Evolutionary conservation across 2,113 vertebrate genomes (phyloP).

Genomic region (Anser cygnoides): DNA sequence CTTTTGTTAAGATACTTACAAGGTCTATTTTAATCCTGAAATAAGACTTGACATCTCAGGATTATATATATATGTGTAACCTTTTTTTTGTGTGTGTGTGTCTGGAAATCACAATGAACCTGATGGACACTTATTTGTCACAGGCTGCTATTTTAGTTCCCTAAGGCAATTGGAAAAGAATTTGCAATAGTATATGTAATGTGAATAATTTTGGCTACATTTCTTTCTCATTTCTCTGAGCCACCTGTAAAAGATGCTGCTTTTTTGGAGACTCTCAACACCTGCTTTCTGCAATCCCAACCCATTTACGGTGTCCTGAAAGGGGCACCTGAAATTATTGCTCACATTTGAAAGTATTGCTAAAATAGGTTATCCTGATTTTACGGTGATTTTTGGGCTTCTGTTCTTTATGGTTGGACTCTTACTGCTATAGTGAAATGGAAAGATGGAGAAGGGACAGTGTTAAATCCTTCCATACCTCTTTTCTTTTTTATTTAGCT

Average conservation of each 20-base stretch:
- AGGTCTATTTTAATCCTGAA: slow-evolving; percentile 28
- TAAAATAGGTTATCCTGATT: not conserved
- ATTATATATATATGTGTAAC: slow-evolving; percentile 9
- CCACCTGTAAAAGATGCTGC: not conserved
- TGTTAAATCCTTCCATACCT: not conserved
- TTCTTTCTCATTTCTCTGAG: slow-evolving; percentile 34
- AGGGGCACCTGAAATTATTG: slow-evolving; percentile 45
- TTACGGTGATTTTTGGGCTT: not conserved
- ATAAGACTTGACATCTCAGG: slow-evolving; percentile 16
- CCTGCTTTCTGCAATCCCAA: slow-evolving; percentile 12
- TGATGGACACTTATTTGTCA: slow-evolving; percentile 22
- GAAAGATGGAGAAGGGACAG: not conserved
- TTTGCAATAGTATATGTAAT: not conserved
- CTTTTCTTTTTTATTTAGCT: not conserved
- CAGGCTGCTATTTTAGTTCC: slow-evolving; percentile 23
- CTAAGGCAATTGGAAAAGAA: slow-evolving; percentile 27
- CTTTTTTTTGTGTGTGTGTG: not conserved
- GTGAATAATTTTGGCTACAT: slow-evolving; percentile 56
- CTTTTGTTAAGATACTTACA: slow-evolving; percentile 20
- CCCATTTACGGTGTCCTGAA: slow-evolving; percentile 24
- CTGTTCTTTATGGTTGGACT: not conserved
- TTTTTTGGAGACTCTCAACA: slow-evolving; percentile 1
- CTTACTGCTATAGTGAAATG: not conserved
- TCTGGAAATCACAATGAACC: not conserved
- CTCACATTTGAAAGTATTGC: not conserved